Evolutionary conservation across 2,113 vertebrate species (phyloP).

Genomic region (Sinocyclocheilus maitianheensis): DNA sequence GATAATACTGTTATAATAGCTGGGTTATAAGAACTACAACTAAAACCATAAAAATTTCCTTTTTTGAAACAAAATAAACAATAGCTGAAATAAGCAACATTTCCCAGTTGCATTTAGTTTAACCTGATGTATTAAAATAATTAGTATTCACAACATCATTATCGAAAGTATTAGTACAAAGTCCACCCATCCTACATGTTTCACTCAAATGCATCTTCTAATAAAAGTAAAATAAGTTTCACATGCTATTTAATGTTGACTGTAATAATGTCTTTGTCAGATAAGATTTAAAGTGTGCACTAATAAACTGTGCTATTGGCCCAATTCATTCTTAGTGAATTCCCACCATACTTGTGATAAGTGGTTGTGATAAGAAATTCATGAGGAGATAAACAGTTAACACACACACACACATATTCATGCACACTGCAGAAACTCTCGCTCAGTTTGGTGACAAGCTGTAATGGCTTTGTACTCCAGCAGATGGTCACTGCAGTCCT

Average conservation of each 20-base stretch:
- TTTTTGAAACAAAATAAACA: background rate
- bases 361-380: background rate
- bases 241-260: no score
- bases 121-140: no score
- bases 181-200: no score
- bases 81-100: background rate
- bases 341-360: background rate
- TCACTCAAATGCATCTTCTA: no score
- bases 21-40: background rate
- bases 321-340: background rate
- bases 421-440: constrained; percentile 28
- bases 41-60: background rate
- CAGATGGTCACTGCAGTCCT: constrained; percentile 44
- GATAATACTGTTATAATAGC: background rate
- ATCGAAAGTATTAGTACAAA: no score
- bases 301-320: background rate
- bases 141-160: no score
- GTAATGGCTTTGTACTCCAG: constrained; percentile 46
- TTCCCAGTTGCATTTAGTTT: background rate
- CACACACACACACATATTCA: constrained; percentile 1
- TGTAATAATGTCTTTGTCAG: no score
- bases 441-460: constrained; percentile 40
- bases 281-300: background rate
- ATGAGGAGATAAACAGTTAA: constrained; percentile 3
- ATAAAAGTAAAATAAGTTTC: no score